phyloP scores from a whole-genome alignment of 2,113 vertebrate species.

The Nannobrachium achirus region DNA sequence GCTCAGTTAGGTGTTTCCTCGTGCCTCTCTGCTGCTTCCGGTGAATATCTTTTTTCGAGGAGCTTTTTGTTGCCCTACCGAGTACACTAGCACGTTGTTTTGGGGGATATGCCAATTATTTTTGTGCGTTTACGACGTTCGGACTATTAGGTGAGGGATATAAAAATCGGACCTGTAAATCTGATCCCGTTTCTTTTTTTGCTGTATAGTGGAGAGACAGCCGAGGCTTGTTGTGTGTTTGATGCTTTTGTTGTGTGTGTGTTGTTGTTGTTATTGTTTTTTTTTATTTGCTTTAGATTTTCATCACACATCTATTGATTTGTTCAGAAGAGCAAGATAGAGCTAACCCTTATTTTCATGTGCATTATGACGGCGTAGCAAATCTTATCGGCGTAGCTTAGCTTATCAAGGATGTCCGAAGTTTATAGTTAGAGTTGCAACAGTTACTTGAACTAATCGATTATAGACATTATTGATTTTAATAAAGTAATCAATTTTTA shows the following conservation, averaged over 20 bases:
- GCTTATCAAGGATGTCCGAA: neutral
- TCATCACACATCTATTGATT: neutral
- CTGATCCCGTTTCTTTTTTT: conserved; percentile 16
- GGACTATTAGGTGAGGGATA: conserved; percentile 22
- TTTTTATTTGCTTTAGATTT: too few species aligned
- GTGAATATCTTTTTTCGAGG: conserved; percentile 49
- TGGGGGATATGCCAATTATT: conserved; percentile 62
- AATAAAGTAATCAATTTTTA: too few species aligned
- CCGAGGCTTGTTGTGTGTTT: conserved; percentile 11
- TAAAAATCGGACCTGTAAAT: conserved; percentile 25
- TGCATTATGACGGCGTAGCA: neutral
- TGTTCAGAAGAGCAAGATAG: neutral
- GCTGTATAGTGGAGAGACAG: conserved; percentile 7
- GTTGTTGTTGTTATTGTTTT: too few species aligned
- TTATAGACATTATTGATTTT: neutral
- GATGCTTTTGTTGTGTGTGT: neutral
- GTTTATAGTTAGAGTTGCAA: conserved; percentile 6
- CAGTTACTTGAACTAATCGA: neutral
- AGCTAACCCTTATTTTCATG: neutral
- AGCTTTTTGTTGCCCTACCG: conserved; percentile 54
- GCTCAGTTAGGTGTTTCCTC: conserved; percentile 70
- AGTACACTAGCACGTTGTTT: conserved; percentile 32
- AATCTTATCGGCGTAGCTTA: too few species aligned
- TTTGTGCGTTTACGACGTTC: conserved; percentile 61
- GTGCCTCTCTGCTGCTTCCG: conserved; percentile 54